These are phyloP conservation scores for Synanthedon andrenaeformis DNA, from an alignment of 2,888 invertebrate genomes.

Conservation along the genomic window DNA sequence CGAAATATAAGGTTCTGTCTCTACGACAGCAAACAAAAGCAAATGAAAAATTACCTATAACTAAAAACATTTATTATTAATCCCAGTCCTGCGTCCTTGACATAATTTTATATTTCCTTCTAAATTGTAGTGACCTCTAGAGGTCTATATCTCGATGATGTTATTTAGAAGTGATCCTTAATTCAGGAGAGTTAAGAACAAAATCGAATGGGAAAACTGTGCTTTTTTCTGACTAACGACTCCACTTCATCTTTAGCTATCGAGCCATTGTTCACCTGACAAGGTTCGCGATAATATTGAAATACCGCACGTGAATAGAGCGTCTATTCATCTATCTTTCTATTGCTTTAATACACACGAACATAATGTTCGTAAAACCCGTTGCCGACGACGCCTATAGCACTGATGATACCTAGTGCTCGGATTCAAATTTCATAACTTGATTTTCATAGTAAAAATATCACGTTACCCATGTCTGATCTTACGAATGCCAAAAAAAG, in stretches of 20 bases:
- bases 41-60: no score
- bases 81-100: slow-evolving; percentile 21
- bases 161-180: neutral
- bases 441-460: no score
- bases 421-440: no score
- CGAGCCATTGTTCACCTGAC: slow-evolving; percentile 51
- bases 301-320: slow-evolving; percentile 46
- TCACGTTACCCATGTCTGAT: no score
- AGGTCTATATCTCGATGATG: no score
- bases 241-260: slow-evolving; percentile 44
- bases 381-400: neutral
- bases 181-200: slow-evolving; percentile 3
- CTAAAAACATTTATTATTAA: neutral
- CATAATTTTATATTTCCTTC: slow-evolving; percentile 23
- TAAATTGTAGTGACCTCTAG: slow-evolving; percentile 8
- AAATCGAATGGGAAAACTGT: slow-evolving; percentile 9
- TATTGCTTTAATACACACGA: slow-evolving; percentile 28
- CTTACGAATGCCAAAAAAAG: no score
- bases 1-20: no score
- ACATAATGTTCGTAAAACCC: slow-evolving; percentile 3
- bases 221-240: slow-evolving; percentile 37
- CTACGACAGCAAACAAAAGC: no score
- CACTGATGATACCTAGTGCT: neutral
- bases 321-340: slow-evolving; percentile 40
- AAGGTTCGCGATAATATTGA: slow-evolving; percentile 58